These are phyloP conservation scores for Nylanderia fulva DNA, from an alignment of 1,140 invertebrate species.

Conservation along the genomic window DNA sequence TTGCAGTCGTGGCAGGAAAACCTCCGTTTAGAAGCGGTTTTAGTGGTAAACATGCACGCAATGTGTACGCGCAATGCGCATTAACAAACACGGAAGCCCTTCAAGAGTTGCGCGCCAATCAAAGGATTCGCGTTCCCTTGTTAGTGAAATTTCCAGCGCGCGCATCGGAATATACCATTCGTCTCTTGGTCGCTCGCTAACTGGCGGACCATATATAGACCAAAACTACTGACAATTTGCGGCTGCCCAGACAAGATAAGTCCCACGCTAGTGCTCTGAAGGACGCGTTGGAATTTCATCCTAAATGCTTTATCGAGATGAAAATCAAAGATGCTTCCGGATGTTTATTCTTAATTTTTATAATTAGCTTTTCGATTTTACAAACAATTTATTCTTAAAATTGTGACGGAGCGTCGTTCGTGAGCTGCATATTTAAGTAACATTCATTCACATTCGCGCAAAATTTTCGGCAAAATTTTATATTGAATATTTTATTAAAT, in stretches of 20 bases:
- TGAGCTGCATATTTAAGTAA: background rate
- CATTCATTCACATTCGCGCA: background rate
- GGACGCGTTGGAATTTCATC: background rate
- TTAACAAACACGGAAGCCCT: constrained; percentile 38
- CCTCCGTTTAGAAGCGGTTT: background rate
- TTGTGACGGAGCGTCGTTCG: background rate
- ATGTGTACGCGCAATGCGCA: background rate
- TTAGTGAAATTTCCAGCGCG: constrained; percentile 52
- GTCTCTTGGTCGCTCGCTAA: constrained; percentile 25
- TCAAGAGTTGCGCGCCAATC: constrained; percentile 51
- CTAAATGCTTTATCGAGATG: background rate
- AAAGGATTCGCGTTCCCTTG: constrained; percentile 41
- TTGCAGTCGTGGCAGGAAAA: background rate
- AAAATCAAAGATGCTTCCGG: background rate
- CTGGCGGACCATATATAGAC: constrained; percentile 29
- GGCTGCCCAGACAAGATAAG: constrained; percentile 4
- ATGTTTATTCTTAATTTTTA: background rate
- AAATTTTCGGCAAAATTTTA: background rate
- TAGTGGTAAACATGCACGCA: constrained; percentile 1
- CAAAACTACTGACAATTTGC: constrained; percentile 47
- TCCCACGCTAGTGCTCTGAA: background rate
- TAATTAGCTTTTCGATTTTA: background rate
- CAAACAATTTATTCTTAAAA: background rate
- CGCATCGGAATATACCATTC: constrained; percentile 7
- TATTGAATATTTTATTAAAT: constrained; percentile 2